A percentile compares a stretch with the other conserved stretches of the same genome.
Conservation (phyloP, 2,113 vertebrate species). For the Rhinogobius similis region DNA sequence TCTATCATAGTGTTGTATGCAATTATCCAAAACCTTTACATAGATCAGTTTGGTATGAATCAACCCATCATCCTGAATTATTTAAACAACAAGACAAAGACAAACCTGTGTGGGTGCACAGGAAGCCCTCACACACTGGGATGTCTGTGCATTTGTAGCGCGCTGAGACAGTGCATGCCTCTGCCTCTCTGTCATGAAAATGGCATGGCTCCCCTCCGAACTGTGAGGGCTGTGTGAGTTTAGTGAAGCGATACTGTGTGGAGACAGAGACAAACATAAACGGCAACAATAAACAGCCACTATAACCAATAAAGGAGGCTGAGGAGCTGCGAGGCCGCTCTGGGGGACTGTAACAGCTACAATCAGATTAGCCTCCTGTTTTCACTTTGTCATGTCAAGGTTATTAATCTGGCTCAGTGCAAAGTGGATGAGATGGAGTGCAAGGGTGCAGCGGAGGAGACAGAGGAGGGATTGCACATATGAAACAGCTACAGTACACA, state of each 20-base stretch:
- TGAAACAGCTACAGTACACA: constrained; percentile 12
- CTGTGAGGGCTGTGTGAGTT: constrained; percentile 82
- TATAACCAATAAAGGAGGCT: constrained; percentile 24
- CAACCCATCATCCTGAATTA: too few species aligned
- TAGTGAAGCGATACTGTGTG: constrained; percentile 84
- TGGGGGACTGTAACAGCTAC: constrained; percentile 35
- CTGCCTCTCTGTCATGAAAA: constrained; percentile 77
- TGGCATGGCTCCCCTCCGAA: constrained; percentile 84
- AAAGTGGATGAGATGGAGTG: constrained; percentile 53
- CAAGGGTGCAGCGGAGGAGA: constrained; percentile 43
- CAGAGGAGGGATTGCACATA: constrained; percentile 20
- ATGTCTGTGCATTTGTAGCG: constrained; percentile 77
- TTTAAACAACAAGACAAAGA: too few species aligned
- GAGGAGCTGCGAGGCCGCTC: constrained; percentile 27
- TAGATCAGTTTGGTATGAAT: too few species aligned
- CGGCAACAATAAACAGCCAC: constrained; percentile 28
- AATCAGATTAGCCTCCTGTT: constrained; percentile 59
- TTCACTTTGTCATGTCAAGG: constrained; percentile 65
- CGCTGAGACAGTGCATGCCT: constrained; percentile 76
- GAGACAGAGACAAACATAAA: constrained; percentile 26
- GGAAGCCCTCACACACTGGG: constrained; percentile 86
- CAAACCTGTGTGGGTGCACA: constrained; percentile 86
- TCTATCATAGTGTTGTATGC: too few species aligned
- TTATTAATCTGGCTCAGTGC: constrained; percentile 57
- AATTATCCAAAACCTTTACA: too few species aligned